Base-by-base conservation (phyloP, 2,797 vertebrate genomes). In the Podarcis siculus region DNA sequence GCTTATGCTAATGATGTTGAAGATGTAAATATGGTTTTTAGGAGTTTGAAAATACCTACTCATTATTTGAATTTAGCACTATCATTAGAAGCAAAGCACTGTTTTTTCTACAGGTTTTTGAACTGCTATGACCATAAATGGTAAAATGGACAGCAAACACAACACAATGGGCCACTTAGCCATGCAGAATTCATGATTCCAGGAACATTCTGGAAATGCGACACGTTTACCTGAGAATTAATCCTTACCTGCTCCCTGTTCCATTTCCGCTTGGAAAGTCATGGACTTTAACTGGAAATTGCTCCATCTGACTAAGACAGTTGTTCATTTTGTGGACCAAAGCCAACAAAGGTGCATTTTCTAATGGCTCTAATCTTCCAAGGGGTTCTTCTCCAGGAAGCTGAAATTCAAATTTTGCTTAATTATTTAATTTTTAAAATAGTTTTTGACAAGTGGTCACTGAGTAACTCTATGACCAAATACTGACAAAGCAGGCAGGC, bases 251-350 rank as follows among this genome's bases (percentile, higher is more conserved):
- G 98, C 99, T 99, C 91, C 98, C 99, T n/a, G 99, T 99, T 93
- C 99, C 99, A 78, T 99, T 99, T 79, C 99, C 99, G 96, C 99
- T 99, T 76, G 99, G 99, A 84, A 99, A 99, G 95, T 99, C 99
- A 78, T 99, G 99, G 79, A 99, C 99, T 97, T 99, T 99, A 92
- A 99, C 99, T 89, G 99, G 99, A 94, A 99, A 99, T 91, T 99
- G 99, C 88, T 99, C 99, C 99, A 99, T 99, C 95, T 99, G 99
- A 96, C 99, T 99, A 90, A 99, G 97, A 95, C 99, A 99, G 96
- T 98, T 99, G 97, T 99, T 99, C 98, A 99, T 99, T 95, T 99
- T 99, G 97, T 99, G 98, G 96, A 99, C 99, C 93, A 99, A 96
- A 1, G 98, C 97, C 95, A 99, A 94, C 90, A 98, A 98, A 86